phyloP scores from a whole-genome alignment of 1,140 invertebrate genomes.

The Pachypsylla venusta region DNA sequence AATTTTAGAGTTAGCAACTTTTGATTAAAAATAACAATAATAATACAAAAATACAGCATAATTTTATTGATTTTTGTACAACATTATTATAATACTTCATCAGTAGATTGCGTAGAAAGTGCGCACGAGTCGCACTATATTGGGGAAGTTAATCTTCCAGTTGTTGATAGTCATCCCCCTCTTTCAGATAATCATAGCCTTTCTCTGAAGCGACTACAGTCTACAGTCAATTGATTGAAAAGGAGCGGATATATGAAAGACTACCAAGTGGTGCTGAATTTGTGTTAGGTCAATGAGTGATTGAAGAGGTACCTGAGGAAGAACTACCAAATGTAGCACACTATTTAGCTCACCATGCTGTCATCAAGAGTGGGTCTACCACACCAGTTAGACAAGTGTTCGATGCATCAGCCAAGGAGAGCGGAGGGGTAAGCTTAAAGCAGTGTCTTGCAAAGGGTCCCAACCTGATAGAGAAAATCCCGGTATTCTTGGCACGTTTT shows the following conservation, averaged over 20 bases:
- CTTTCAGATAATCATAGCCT: no score
- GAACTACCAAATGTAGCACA: neutral
- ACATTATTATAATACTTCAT: no score
- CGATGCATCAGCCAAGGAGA: slow-evolving; percentile 14
- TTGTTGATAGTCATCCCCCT: no score
- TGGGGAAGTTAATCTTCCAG: no score
- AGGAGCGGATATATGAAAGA: neutral
- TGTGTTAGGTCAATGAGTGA: slow-evolving; percentile 3
- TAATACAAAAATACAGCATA: no score
- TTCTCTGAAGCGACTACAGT: neutral
- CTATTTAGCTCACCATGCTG: slow-evolving; percentile 14
- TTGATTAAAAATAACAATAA: no score
- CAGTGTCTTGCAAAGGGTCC: slow-evolving; percentile 6
- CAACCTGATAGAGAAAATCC: slow-evolving; percentile 3
- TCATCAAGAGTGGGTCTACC: slow-evolving; percentile 2
- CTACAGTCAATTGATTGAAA: neutral
- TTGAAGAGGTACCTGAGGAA: neutral
- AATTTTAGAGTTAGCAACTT: no score
- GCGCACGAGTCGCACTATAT: no score
- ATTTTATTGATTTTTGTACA: no score
- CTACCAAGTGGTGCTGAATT: slow-evolving; percentile 1
- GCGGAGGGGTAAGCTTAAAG: neutral
- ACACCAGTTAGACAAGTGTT: slow-evolving; percentile 12
- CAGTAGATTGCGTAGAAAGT: no score
- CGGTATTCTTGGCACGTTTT: neutral